Evolutionary conservation across 2,113 vertebrate genomes (phyloP).

Genomic region (Neolamprologus tretocephalus): DNA sequence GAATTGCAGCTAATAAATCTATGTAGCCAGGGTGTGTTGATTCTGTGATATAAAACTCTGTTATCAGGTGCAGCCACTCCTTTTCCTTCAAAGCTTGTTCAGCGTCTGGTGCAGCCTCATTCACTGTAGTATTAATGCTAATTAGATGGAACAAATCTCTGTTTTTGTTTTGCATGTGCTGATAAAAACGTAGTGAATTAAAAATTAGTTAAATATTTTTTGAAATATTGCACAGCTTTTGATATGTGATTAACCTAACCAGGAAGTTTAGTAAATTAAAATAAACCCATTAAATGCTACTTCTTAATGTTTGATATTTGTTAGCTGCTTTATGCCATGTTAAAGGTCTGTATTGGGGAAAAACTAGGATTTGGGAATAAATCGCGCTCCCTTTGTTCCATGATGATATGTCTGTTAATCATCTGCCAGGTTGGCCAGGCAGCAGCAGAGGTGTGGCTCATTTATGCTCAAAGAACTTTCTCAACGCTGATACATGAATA

Average conservation of each 20-base stretch:
- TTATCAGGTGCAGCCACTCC: constrained; percentile 8
- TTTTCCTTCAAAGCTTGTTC: not conserved
- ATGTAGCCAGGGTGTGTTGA: not conserved
- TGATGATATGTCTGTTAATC: constrained; percentile 2
- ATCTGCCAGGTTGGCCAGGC: not conserved
- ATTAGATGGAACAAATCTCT: not conserved
- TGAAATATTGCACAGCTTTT: not conserved
- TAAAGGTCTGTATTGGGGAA: not conserved
- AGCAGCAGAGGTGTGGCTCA: not conserved
- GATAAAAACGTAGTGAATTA: not conserved
- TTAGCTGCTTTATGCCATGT: not conserved
- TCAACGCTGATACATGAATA: not conserved
- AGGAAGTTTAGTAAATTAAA: not conserved
- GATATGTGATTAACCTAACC: not conserved
- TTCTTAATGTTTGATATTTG: not conserved
- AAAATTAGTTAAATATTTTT: not conserved
- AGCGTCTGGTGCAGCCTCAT: not conserved
- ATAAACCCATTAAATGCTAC: not conserved
- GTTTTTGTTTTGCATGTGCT: not conserved
- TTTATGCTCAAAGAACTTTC: not conserved
- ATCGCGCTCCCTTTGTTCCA: not conserved
- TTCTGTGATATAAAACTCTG: not conserved
- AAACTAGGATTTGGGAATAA: not conserved
- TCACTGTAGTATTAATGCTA: not conserved
- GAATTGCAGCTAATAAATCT: not conserved